Evolutionary conservation across 2,888 invertebrate genomes (phyloP), one percentile per base, ranked within the genome.

Genomic region (Macropis europaea): DNA sequence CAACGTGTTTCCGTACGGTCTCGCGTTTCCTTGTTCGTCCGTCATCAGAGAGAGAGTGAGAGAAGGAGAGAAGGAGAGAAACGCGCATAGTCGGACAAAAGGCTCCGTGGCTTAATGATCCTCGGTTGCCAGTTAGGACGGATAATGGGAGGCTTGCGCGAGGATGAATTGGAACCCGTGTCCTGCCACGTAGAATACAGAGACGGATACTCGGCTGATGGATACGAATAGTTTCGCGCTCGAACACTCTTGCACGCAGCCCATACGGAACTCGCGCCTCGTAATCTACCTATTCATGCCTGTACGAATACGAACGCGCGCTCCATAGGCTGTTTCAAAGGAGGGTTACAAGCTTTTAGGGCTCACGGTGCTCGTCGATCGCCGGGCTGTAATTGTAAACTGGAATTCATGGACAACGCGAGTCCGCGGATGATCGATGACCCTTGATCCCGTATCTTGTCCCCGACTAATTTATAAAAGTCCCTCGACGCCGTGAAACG

Each of bases 81-180:
- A 57, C 47, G 52, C 52, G 47, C 63, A 38, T 19, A 56, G 57
- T 47, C 76, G 77, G 64, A 79, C 79, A 79, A 80, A 79, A 77
- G 79, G 63, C 52, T 70, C 54, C 70, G 69, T 61, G 76, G 70
- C 77, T 80, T 79, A 80, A 80, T 69, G 79, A 80, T 80, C 73
- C 79, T 61, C 74, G 77, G 75, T 75, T 73, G 64, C 72, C 79
- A 68, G 79, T 79, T 76, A 77, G 77, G 66, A 76, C 43, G 79
- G 56, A 77, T 80, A 80, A 80, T 79, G 71, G 72, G 68, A 69
- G 79, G 68, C 72, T 75, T 53, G 72, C 73, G 75, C 76, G 77
- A 77, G 71, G 77, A 80, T 79, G 77, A 79, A 80, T 80, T 64
- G 79, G 80, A 72, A 79, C 71, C 67, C 72, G 75, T 77, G 79